phyloP scores from a whole-genome alignment of 2,888 invertebrate genomes.

The Rhagium mordax region DNA sequence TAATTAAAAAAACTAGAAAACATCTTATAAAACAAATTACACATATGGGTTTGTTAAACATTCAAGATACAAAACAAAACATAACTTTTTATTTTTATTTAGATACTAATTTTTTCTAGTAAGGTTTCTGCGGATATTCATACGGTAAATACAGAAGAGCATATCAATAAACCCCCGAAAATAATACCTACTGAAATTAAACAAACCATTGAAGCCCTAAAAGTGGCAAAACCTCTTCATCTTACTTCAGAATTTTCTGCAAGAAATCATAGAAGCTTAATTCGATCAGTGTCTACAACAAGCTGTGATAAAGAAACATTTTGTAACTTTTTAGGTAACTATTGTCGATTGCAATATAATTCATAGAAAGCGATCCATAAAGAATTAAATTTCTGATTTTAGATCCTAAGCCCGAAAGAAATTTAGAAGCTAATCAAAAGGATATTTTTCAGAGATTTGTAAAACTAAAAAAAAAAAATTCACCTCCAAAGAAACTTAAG shows the following conservation, averaged over 20 bases:
- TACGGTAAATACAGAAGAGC: constrained; percentile 36
- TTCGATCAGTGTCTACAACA: constrained; percentile 38
- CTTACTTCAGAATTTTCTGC: constrained; percentile 18
- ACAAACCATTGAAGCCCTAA: constrained; percentile 49
- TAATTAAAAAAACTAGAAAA: too few relatives aligned
- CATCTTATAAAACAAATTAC: neutral
- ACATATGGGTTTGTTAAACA: constrained; percentile 27
- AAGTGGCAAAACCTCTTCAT: constrained; percentile 44
- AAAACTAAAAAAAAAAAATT: neutral
- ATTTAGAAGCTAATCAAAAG: neutral
- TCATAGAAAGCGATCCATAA: neutral
- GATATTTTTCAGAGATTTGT: neutral
- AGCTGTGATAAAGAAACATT: constrained; percentile 44
- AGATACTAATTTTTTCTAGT: constrained; percentile 47
- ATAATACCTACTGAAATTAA: constrained; percentile 50
- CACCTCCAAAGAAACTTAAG: constrained; percentile 8
- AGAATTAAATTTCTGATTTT: neutral
- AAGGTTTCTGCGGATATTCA: constrained; percentile 53
- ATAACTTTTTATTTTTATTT: neutral
- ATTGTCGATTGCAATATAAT: neutral
- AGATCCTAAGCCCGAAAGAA: neutral
- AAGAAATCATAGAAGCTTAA: constrained; percentile 38
- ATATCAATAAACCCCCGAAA: neutral
- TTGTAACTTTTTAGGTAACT: constrained; percentile 40
- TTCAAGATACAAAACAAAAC: constrained; percentile 35